Conservation (phyloP, 2,888 invertebrate genomes). For the Limnephilus auricula region DNA sequence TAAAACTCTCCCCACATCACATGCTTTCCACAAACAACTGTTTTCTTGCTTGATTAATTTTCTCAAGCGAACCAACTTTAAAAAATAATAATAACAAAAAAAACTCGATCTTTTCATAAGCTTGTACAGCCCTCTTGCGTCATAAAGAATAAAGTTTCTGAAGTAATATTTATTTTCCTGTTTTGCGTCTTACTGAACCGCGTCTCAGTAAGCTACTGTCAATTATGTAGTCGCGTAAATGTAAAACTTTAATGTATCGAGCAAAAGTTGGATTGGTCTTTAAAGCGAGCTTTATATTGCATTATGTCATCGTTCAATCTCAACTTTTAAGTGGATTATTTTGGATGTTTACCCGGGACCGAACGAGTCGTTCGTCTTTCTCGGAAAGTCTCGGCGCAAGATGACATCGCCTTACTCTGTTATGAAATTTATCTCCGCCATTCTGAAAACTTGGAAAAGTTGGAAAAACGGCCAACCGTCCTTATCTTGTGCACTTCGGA, state of each 20-base stretch:
- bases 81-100: not conserved
- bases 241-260: not conserved
- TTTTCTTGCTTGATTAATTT: conserved; percentile 26
- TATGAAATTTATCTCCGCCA: conserved; percentile 11
- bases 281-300: conserved; percentile 17
- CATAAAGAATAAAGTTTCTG: conserved; percentile 31
- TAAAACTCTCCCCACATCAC: not conserved
- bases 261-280: not conserved
- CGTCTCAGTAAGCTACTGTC: not conserved
- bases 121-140: conserved; percentile 2
- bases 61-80: not conserved
- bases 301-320: conserved; percentile 28
- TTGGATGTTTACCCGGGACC: not conserved
- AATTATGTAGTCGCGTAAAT: not conserved
- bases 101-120: conserved; percentile 25
- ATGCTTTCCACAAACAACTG: not conserved
- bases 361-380: not conserved
- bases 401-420: conserved; percentile 8
- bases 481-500: conserved; percentile 23
- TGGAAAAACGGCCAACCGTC: not conserved
- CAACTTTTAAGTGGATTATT: conserved; percentile 33
- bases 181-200: conserved; percentile 22
- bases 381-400: not conserved
- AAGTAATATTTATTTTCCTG: conserved; percentile 22
- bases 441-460: not conserved